Evolutionary conservation across 1,140 invertebrate genomes (phyloP), one percentile per base, ranked within the genome.

Genomic region (Stenopsyche tienmushanensis): DNA sequence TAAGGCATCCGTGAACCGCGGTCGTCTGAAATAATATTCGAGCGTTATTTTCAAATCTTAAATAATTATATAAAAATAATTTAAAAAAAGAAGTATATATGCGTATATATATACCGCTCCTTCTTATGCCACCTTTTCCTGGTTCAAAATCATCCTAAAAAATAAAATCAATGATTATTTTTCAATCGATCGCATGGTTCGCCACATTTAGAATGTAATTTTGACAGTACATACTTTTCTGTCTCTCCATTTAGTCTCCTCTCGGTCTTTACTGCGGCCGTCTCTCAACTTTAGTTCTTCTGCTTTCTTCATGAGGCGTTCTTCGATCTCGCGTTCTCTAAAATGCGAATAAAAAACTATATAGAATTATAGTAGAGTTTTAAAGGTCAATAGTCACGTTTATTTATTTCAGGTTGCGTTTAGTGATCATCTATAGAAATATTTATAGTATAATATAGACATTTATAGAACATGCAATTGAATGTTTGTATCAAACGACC

Each of bases 321-420:
- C 80, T 69, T 81, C 80, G 62, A 81, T 81, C 74, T 81, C 80
- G 41, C 80, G 73, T 57, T 81, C 80, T 69, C 80, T 82, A 45
- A 66, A 57, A 39, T 55, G 60, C 9, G 42, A 8, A 39, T 39
- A 44, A 13, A 44, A 44, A 15, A 44, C 18, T 44, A 2, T 39
- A 39, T 39, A 7, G 13, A 39, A 39, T 13, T 3, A 44, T 15
- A 13, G n/a, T 15, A 44, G 41, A 44, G 3, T 15, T 15, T 44
- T 15, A 15, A 45, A 45, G 18, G 13, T 3, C 15, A 45, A 45
- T 15, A 7, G 18, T 15, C 13, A 45, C n/a, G 29, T 8, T 39
- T 8, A 39, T 39, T n/a, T 39, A 13, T 39, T 5, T 39, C 5
- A 39, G 29, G 13, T 39, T 47, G 44, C 17, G 7, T 47, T 7